A percentile compares a stretch with the other conserved stretches of the same genome.
These are phyloP conservation scores for Simalia tracyae DNA, from an alignment of 2,797 vertebrate species.

Conservation along the genomic window DNA sequence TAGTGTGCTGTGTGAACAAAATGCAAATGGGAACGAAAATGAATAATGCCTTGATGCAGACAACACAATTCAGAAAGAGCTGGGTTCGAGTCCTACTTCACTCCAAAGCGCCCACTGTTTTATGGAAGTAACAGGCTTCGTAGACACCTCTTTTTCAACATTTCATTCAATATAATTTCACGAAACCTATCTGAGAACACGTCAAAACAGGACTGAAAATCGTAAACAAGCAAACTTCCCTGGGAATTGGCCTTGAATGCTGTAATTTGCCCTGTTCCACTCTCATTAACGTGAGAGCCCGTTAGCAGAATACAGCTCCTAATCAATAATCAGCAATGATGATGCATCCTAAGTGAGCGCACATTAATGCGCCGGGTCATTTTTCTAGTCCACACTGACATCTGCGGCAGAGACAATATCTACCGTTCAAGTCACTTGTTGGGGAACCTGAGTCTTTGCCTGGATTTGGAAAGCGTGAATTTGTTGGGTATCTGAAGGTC, in stretches of 20 bases:
- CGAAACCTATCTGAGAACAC: neutral
- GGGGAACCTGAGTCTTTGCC: neutral
- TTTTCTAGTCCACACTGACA: conserved; percentile 33
- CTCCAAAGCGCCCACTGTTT: too few species aligned
- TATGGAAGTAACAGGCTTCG: too few species aligned
- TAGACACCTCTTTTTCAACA: neutral
- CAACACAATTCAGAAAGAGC: neutral
- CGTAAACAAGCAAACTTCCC: neutral
- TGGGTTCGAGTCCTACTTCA: neutral
- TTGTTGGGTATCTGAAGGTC: neutral
- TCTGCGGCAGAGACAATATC: neutral
- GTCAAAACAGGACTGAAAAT: neutral
- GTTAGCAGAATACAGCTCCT: conserved; percentile 71
- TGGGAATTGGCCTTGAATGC: neutral
- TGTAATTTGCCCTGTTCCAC: conserved; percentile 44
- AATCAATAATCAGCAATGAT: conserved; percentile 78
- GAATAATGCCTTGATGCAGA: neutral
- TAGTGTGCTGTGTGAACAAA: too few species aligned
- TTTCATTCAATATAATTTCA: neutral
- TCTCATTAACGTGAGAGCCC: conserved; percentile 67
- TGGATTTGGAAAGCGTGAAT: neutral
- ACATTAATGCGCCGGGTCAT: conserved; percentile 60
- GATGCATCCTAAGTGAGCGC: conserved; percentile 68
- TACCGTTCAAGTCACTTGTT: neutral
- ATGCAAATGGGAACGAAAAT: neutral